Evolutionary conservation across 2,888 invertebrate genomes (phyloP).

Genomic region (Urechis unicinctus): DNA sequence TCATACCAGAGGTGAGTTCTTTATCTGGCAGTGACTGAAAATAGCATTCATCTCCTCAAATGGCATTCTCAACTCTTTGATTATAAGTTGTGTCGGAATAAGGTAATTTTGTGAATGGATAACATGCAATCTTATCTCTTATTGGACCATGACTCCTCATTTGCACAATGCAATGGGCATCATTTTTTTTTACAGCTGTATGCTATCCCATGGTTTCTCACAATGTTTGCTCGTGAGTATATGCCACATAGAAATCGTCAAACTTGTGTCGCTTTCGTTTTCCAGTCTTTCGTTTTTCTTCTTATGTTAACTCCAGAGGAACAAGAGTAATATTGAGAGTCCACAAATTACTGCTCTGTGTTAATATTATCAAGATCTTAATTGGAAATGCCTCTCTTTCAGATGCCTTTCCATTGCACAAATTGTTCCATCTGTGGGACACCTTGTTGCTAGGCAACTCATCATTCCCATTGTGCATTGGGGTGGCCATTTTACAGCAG

Average conservation of each 20-base stretch:
- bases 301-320: too few relatives aligned
- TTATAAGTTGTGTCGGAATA: too few relatives aligned
- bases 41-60: too few relatives aligned
- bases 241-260: too few relatives aligned
- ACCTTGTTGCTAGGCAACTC: slow-evolving; percentile 86
- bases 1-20: slow-evolving; percentile 74
- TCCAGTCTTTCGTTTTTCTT: too few relatives aligned
- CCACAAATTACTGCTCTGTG: too few relatives aligned
- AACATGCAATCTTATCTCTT: too few relatives aligned
- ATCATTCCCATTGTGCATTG: slow-evolving; percentile 88
- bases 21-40: too few relatives aligned
- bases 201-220: slow-evolving; percentile 98
- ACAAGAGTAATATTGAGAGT: too few relatives aligned
- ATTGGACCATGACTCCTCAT: not conserved
- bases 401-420: slow-evolving; percentile 97
- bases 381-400: slow-evolving; percentile 42
- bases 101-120: too few relatives aligned
- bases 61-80: too few relatives aligned
- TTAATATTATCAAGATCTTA: not conserved
- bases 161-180: slow-evolving; percentile 4
- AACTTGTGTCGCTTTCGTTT: too few relatives aligned
- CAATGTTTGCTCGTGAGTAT: slow-evolving; percentile 93
- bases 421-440: slow-evolving; percentile 97
- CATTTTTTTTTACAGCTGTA: slow-evolving; percentile 60
- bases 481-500: slow-evolving; percentile 85